These are phyloP conservation scores for Martes martes DNA, from an alignment of 2,113 vertebrate genomes.

Conservation along the genomic window DNA sequence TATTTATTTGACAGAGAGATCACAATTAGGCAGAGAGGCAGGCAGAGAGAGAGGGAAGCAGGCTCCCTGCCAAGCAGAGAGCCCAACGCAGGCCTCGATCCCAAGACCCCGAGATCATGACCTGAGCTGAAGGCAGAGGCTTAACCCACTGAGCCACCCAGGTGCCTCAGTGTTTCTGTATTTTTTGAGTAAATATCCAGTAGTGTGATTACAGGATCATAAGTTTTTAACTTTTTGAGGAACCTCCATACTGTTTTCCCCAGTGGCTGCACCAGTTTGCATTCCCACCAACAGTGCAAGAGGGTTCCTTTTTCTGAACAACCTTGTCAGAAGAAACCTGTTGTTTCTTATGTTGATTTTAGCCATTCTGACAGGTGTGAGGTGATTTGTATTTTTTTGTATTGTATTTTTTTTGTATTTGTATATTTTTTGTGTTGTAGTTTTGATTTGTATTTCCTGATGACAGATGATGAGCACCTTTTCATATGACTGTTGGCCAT, in stretches of 20 bases:
- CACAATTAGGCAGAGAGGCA: no score
- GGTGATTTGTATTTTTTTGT: background rate
- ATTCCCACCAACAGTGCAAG: background rate
- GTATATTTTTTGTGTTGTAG: background rate
- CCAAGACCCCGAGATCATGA: no score
- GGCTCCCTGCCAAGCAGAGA: no score
- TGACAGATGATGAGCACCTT: background rate
- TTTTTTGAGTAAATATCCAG: background rate
- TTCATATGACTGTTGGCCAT: background rate
- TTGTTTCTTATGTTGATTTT: background rate
- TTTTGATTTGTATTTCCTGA: background rate
- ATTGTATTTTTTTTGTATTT: no score
- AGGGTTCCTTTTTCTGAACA: background rate
- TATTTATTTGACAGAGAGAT: no score
- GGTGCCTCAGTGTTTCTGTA: background rate
- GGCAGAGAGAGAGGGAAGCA: no score
- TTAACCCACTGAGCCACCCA: no score
- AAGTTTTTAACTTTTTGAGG: background rate
- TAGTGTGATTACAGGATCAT: background rate
- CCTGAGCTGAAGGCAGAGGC: no score
- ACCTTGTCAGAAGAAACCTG: background rate
- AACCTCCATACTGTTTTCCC: background rate
- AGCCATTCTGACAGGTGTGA: background rate
- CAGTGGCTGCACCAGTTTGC: background rate
- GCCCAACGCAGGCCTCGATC: no score